These are phyloP conservation scores for Fragum sueziense DNA, from an alignment of 2,888 invertebrate genomes.

Conservation along the genomic window DNA sequence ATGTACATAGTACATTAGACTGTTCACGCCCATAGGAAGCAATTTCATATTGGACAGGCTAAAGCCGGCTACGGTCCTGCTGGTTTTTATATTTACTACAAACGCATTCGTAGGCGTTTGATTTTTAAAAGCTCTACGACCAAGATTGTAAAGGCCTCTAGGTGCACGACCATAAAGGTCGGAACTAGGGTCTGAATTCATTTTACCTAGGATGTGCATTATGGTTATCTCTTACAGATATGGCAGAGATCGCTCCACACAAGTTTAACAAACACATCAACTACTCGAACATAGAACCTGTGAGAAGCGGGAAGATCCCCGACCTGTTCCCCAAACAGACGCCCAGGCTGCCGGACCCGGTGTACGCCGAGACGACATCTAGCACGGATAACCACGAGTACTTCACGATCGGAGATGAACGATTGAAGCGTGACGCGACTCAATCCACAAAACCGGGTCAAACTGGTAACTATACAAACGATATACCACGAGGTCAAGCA, in stretches of 20 bases:
- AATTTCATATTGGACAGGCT: too few relatives aligned
- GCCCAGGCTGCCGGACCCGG: not conserved
- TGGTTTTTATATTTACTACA: too few relatives aligned
- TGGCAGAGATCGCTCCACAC: not conserved
- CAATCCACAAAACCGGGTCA: not conserved
- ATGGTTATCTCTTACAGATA: slow-evolving; percentile 15
- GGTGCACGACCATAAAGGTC: too few relatives aligned
- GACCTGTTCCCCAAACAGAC: not conserved
- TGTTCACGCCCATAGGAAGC: too few relatives aligned
- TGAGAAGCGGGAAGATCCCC: not conserved
- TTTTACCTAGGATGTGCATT: too few relatives aligned
- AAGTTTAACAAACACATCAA: not conserved
- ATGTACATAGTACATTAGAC: too few relatives aligned
- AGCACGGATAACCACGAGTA: not conserved
- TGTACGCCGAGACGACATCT: not conserved
- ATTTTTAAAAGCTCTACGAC: too few relatives aligned
- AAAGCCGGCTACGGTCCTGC: too few relatives aligned
- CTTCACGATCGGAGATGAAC: not conserved
- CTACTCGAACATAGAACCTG: not conserved
- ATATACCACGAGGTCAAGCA: slow-evolving; percentile 5
- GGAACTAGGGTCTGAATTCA: too few relatives aligned
- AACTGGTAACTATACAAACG: slow-evolving; percentile 5
- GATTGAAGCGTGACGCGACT: not conserved
- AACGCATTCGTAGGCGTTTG: too few relatives aligned
- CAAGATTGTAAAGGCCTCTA: too few relatives aligned